Conservation (phyloP, 1,140 invertebrate genomes). For the Bemisia tabaci region DNA sequence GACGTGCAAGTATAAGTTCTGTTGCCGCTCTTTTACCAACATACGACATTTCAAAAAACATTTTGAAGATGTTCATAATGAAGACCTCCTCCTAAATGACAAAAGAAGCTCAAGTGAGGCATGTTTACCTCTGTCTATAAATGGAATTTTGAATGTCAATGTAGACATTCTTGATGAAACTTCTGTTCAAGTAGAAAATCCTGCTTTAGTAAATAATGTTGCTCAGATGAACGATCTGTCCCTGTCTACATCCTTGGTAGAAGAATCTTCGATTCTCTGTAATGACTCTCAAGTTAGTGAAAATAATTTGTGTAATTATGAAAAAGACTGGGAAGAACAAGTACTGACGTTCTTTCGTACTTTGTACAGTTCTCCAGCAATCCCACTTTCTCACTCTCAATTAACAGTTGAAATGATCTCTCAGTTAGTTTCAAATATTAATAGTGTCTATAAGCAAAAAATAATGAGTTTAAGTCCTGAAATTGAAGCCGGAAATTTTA, state of each 20-base stretch:
- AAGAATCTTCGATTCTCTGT: neutral
- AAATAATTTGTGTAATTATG: neutral
- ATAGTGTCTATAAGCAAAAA: neutral
- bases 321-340: neutral
- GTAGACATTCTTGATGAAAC: too few species aligned
- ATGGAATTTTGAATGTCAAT: too few species aligned
- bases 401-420: neutral
- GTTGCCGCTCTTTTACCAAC: neutral
- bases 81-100: neutral
- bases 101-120: neutral
- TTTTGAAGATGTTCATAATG: neutral
- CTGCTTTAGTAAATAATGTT: too few species aligned
- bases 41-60: neutral
- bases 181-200: too few species aligned
- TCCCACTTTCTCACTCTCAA: neutral
- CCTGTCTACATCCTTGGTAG: neutral
- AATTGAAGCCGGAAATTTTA: neutral
- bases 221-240: neutral
- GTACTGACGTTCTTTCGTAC: neutral
- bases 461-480: neutral
- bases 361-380: neutral
- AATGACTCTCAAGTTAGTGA: neutral
- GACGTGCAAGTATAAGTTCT: neutral
- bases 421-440: neutral
- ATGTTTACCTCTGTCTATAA: neutral